These are phyloP conservation scores for Listrodromus nycthemerus DNA, from an alignment of 2,888 invertebrate genomes.

Conservation along the genomic window DNA sequence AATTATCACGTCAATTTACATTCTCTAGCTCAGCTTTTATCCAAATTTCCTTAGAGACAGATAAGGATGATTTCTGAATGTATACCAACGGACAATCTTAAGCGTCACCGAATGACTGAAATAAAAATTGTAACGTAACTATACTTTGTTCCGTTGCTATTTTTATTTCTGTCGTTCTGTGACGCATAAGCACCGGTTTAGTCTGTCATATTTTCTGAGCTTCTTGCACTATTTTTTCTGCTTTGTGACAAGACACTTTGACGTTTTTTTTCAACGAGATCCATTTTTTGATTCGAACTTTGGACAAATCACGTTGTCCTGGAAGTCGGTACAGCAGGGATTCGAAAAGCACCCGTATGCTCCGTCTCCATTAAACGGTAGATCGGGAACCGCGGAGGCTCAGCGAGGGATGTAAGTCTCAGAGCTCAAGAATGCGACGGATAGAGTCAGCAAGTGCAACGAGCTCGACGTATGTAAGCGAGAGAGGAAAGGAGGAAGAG, in stretches of 20 bases:
- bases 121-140: too few species aligned
- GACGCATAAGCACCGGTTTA: too few species aligned
- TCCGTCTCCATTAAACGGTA: neutral
- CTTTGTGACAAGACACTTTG: neutral
- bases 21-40: neutral
- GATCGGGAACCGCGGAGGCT: neutral
- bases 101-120: too few species aligned
- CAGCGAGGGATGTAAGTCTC: neutral
- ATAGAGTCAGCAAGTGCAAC: conserved; percentile 64
- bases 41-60: too few species aligned
- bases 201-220: neutral
- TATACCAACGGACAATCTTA: too few species aligned
- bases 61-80: too few species aligned
- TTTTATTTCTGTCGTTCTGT: too few species aligned
- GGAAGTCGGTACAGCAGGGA: neutral
- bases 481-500: conserved; percentile 60
- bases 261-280: too few species aligned
- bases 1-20: neutral
- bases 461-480: conserved; percentile 67
- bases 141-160: too few species aligned
- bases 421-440: conserved; percentile 7
- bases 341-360: neutral
- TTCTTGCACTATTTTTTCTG: neutral
- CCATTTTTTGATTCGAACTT: neutral
- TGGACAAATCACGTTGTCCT: neutral